phyloP scores from a whole-genome alignment of 1,140 invertebrate species.

The Elysia chlorotica region DNA sequence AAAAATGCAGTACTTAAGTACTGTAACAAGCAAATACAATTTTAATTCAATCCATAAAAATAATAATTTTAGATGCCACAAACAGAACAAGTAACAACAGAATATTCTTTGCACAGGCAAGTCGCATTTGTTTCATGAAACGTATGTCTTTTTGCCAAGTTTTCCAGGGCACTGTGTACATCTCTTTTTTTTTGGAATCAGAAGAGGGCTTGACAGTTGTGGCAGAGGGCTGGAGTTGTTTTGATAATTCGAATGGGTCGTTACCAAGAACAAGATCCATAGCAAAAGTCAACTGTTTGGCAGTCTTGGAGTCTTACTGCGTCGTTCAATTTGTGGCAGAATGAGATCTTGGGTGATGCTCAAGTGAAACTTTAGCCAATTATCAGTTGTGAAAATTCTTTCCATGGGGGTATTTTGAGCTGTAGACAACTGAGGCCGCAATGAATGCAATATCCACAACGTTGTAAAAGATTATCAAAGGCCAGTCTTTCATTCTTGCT shows the following conservation, averaged over 20 bases:
- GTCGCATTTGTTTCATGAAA: background rate
- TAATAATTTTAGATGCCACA: background rate
- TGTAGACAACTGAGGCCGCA: background rate
- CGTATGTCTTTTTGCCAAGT: background rate
- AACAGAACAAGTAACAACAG: background rate
- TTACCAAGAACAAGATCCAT: background rate
- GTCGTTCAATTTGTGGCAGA: too few species aligned
- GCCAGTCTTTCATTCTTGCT: conserved; percentile 31
- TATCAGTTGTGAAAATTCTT: too few species aligned
- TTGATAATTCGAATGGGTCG: background rate
- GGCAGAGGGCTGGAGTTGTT: background rate
- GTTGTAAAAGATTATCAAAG: conserved; percentile 35
- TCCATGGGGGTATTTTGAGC: background rate
- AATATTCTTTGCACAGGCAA: background rate
- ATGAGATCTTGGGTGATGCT: background rate
- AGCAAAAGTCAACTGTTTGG: background rate
- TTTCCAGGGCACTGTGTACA: background rate
- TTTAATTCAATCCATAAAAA: background rate
- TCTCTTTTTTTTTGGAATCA: background rate
- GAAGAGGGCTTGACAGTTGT: background rate
- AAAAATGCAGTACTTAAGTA: background rate
- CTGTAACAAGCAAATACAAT: background rate
- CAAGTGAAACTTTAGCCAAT: background rate
- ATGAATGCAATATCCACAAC: conserved; percentile 32
- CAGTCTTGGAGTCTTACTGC: background rate